Evolutionary conservation across 1,140 invertebrate genomes (phyloP).

Genomic region (Pseudomyrmex gracilis): DNA sequence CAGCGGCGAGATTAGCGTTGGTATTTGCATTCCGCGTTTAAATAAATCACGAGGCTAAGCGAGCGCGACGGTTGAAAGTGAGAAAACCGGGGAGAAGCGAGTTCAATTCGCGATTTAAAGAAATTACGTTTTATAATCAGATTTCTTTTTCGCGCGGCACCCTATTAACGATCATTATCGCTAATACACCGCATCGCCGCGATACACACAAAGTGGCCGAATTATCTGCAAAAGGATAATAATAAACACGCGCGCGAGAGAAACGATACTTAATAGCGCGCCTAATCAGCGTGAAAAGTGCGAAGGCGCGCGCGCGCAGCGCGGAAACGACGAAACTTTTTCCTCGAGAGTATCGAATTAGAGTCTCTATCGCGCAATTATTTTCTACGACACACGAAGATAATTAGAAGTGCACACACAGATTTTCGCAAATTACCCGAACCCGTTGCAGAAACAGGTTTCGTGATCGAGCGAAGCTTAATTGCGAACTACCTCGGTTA

Average conservation of each 20-base stretch:
- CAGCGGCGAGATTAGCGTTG: constrained; percentile 38
- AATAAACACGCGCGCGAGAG: not conserved
- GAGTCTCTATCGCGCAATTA: not conserved
- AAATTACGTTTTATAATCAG: constrained; percentile 48
- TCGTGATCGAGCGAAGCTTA: not conserved
- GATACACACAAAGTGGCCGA: not conserved
- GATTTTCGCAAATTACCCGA: constrained; percentile 26
- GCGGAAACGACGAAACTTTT: constrained; percentile 8
- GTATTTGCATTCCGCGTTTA: constrained; percentile 42
- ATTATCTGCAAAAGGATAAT: constrained; percentile 29
- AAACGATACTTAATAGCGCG: not conserved
- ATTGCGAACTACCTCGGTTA: constrained; percentile 10
- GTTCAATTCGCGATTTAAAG: constrained; percentile 8
- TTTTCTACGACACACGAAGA: not conserved
- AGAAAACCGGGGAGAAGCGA: not conserved
- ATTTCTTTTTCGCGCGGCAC: constrained; percentile 40
- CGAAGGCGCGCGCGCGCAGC: no score
- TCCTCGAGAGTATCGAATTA: not conserved
- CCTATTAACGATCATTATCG: constrained; percentile 37
- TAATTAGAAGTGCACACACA: constrained; percentile 12
- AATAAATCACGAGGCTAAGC: constrained; percentile 38
- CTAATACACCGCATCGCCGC: not conserved
- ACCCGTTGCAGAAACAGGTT: constrained; percentile 23
- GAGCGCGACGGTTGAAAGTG: not conserved
- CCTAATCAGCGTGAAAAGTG: constrained; percentile 9